Evolutionary conservation across 2,888 invertebrate genomes (phyloP).

Genomic region (Macrophya alboannulata): DNA sequence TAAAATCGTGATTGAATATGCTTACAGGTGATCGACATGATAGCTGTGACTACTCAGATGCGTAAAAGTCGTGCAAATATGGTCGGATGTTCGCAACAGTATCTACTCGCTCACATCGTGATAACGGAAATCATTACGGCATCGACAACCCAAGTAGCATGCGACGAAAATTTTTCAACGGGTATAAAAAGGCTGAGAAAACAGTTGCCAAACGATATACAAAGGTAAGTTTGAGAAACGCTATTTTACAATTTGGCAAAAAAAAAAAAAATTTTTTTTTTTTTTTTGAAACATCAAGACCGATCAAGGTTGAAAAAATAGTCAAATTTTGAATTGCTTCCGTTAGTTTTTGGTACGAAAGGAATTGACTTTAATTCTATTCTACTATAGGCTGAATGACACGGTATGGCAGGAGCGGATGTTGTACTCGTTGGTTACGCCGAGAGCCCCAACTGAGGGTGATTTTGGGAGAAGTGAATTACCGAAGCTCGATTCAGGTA

Average conservation of each 20-base stretch:
- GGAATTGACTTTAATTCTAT: background rate
- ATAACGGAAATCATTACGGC: constrained; percentile 79
- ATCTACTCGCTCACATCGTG: constrained; percentile 79
- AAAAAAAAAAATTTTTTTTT: too few relatives aligned
- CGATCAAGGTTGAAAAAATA: background rate
- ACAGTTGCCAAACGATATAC: constrained; percentile 69
- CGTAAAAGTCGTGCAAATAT: constrained; percentile 71
- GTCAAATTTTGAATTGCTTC: background rate
- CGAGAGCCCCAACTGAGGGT: constrained; percentile 62
- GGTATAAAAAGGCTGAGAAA: constrained; percentile 70
- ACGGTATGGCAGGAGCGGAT: constrained; percentile 79
- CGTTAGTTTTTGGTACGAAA: too few relatives aligned
- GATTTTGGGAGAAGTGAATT: constrained; percentile 77
- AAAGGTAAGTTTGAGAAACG: constrained; percentile 72
- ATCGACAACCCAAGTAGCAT: constrained; percentile 75
- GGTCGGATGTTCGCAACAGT: constrained; percentile 78
- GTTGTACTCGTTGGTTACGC: constrained; percentile 68
- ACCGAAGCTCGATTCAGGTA: constrained; percentile 76
- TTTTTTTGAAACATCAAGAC: background rate
- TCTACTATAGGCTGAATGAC: constrained; percentile 69
- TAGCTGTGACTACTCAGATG: constrained; percentile 65
- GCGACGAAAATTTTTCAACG: constrained; percentile 72
- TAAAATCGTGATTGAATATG: constrained; percentile 59
- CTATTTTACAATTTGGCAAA: background rate
- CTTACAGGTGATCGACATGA: constrained; percentile 68